Evolutionary conservation across 2,888 invertebrate species (phyloP).

Genomic region (Oscheius sp.): DNA sequence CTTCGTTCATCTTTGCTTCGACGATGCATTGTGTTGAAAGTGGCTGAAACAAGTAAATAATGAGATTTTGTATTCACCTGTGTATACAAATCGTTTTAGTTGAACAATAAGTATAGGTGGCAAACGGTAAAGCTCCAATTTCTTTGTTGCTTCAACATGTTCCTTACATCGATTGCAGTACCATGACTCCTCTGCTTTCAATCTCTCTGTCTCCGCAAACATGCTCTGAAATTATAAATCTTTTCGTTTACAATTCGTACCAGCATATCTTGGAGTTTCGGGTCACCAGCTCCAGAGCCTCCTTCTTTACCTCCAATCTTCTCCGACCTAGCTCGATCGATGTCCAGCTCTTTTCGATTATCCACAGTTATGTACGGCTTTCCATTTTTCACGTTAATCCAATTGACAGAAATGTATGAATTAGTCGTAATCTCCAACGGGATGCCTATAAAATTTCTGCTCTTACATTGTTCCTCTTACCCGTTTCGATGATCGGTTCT

Average conservation of each 20-base stretch:
- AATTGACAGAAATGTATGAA: constrained; percentile 71
- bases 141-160: constrained; percentile 71
- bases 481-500: constrained; percentile 27
- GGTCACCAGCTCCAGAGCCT: constrained; percentile 18
- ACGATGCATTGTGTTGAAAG: constrained; percentile 47
- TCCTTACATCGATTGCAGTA: constrained; percentile 56
- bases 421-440: constrained; percentile 53
- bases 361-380: constrained; percentile 72
- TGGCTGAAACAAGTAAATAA: constrained; percentile 24
- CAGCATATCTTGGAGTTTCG: constrained; percentile 49
- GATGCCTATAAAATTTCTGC: constrained; percentile 6
- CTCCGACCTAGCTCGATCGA: constrained; percentile 12
- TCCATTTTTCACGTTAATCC: constrained; percentile 72
- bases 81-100: constrained; percentile 71
- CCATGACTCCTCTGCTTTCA: constrained; percentile 74
- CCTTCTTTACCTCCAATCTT: constrained; percentile 6
- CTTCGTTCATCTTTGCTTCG: constrained; percentile 57
- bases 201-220: constrained; percentile 74
- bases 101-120: constrained; percentile 71
- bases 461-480: not conserved
- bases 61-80: constrained; percentile 43
- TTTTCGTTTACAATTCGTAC: not conserved
- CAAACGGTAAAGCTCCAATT: constrained; percentile 70
- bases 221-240: constrained; percentile 58
- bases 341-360: constrained; percentile 35